A percentile compares a stretch with the other conserved stretches of the same genome.
Evolutionary conservation across 1,140 invertebrate species (phyloP).

Genomic region (Ceratitis capitata): DNA sequence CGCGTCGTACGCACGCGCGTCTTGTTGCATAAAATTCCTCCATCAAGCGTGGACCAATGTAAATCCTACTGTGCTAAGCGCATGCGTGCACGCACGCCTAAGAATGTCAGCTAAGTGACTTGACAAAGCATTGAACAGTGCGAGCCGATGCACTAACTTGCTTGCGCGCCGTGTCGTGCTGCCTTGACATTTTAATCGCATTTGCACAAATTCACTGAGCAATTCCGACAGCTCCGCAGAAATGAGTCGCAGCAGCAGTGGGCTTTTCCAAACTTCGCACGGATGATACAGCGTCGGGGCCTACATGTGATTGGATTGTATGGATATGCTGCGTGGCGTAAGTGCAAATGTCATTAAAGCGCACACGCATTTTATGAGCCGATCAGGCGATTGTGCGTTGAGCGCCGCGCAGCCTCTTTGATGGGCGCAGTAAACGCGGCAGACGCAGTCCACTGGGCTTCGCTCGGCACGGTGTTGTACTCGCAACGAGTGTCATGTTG

Average conservation of each 20-base stretch:
- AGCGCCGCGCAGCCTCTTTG: background rate
- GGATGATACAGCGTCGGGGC: background rate
- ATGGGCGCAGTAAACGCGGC: no score
- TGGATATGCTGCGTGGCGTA: constrained; percentile 36
- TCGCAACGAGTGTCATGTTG: constrained; percentile 30
- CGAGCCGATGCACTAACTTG: constrained; percentile 24
- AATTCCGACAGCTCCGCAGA: constrained; percentile 53
- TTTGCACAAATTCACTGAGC: constrained; percentile 64
- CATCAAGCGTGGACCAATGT: background rate
- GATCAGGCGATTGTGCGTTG: constrained; percentile 14
- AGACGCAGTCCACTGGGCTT: no score
- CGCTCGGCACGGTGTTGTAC: background rate
- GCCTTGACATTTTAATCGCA: constrained; percentile 65
- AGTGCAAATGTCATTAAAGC: constrained; percentile 61
- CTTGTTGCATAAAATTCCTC: background rate
- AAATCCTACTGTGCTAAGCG: background rate
- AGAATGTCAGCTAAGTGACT: background rate
- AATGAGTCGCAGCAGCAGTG: constrained; percentile 32
- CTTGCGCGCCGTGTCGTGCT: constrained; percentile 35
- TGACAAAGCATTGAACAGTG: constrained; percentile 12
- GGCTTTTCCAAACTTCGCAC: background rate
- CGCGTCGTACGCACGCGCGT: background rate
- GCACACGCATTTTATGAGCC: constrained; percentile 64
- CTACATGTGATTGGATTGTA: background rate
- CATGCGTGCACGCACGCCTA: background rate